phyloP scores from a whole-genome alignment of 92 coral and sea anemone species.

The Siderastrea siderea region DNA sequence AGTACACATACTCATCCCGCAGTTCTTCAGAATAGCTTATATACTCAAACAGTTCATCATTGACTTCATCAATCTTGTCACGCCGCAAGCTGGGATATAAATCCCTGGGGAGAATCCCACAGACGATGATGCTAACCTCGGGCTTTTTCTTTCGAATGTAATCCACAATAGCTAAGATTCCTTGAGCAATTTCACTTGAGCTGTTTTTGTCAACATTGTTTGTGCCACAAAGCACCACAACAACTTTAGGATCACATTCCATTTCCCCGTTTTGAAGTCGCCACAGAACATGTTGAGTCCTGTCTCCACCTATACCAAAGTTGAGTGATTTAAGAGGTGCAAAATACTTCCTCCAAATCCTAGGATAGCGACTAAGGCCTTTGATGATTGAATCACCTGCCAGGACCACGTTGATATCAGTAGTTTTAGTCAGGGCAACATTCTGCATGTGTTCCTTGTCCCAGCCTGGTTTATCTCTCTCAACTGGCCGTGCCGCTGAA shows the following conservation, averaged over 20 bases:
- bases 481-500: slow-evolving; percentile 72
- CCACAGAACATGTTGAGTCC: slow-evolving; percentile 98
- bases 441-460: slow-evolving; percentile 73
- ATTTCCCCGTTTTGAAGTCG: slow-evolving; percentile 93
- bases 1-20: slow-evolving; percentile 79
- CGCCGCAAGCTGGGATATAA: slow-evolving; percentile 74
- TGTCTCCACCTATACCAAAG: slow-evolving; percentile 97
- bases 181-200: slow-evolving; percentile 86
- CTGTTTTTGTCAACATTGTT: slow-evolving; percentile 90
- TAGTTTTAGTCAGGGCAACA: slow-evolving; percentile 53
- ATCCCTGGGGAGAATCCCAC: slow-evolving; percentile 94
- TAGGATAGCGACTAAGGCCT: slow-evolving; percentile 93
- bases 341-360: slow-evolving; percentile 89
- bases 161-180: slow-evolving; percentile 92
- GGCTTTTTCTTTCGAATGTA: slow-evolving; percentile 76
- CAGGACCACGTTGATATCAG: slow-evolving; percentile 71
- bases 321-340: slow-evolving; percentile 80
- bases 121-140: slow-evolving; percentile 68
- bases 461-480: slow-evolving; percentile 93
- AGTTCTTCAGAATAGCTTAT: slow-evolving; percentile 90
- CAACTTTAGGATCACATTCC: slow-evolving; percentile 83
- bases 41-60: slow-evolving; percentile 81
- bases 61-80: slow-evolving; percentile 76
- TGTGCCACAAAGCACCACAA: slow-evolving; percentile 97
- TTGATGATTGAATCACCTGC: slow-evolving; percentile 93